phyloP scores from a whole-genome alignment of 2,888 invertebrate genomes.

The Scaptomyza flava region DNA sequence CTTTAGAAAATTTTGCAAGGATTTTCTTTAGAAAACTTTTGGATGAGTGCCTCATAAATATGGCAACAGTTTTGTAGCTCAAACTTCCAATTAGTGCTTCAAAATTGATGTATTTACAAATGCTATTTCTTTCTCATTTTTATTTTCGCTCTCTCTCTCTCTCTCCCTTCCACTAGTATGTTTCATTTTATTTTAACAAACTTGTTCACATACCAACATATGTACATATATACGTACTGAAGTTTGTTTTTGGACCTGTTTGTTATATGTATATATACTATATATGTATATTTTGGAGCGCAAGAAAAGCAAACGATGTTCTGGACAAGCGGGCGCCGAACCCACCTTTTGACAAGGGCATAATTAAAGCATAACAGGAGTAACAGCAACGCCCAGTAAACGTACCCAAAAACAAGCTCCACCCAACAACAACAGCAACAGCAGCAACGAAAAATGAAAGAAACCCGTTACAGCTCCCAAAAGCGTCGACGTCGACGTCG shows the following conservation, averaged over 20 bases:
- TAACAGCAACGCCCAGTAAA: conserved; percentile 59
- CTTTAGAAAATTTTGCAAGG: neutral
- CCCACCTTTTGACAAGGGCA: conserved; percentile 79
- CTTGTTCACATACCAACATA: conserved; percentile 5
- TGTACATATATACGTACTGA: neutral
- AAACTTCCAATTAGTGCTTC: conserved; percentile 48
- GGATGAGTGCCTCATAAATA: conserved; percentile 27
- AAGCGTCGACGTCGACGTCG: conserved; percentile 38
- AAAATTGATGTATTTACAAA: conserved; percentile 58
- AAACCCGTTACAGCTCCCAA: conserved; percentile 25
- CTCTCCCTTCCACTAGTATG: neutral
- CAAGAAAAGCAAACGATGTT: conserved; percentile 40
- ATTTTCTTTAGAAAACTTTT: conserved; percentile 17
- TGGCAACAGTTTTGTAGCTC: conserved; percentile 26
- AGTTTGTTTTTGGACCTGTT: conserved; percentile 30
- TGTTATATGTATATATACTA: neutral
- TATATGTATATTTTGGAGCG: conserved; percentile 23
- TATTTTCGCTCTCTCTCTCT: conserved; percentile 1
- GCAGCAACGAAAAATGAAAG: conserved; percentile 1
- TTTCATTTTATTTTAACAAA: conserved; percentile 23
- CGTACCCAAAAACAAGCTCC: conserved; percentile 35
- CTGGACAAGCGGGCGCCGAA: conserved; percentile 35
- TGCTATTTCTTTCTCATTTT: conserved; percentile 10
- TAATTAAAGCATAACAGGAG: conserved; percentile 77
- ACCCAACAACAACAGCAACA: neutral